Evolutionary conservation across 2,888 invertebrate species (phyloP), one percentile per base, ranked within the genome.

Genomic region (Drosophila niveifrons): DNA sequence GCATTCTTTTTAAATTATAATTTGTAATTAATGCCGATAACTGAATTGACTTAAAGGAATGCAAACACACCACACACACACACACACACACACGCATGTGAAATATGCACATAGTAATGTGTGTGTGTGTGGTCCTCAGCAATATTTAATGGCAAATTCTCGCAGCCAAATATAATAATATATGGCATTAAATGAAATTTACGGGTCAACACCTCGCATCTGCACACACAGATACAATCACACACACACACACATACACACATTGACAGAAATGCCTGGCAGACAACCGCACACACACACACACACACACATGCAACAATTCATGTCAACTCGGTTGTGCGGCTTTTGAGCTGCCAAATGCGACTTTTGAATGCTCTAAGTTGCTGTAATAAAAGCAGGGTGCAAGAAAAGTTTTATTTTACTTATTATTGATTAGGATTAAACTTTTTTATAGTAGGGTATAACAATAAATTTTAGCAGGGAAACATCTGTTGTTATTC

Each of bases 131-230:
- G n/a, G 44, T 46, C 34, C 10, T 46, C 34, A 44, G 62, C 28
- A 69, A 61, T 36, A 39, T 18, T 71, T 59, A 59, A 67, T 64
- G 59, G 64, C 55, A 64, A 72, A 57, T 61, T 62, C 72, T 64
- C 57, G 59, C 58, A 61, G 64, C 18, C 63, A 74, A 69, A 76
- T 76, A 75, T 64, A 56, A 76, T 80, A 78, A 82, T 73, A 64
- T 57, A 85, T 67, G 62, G 65, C 67, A 68, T 72, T 73, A 66
- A 73, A 80, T 76, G 66, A 67, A 79, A 72, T 78, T 84, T 80
- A 67, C 78, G 66, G 72, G 76, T 78, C 76, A 80, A 82, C 88
- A 82, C 82, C 67, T 78, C 53, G 31, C 39, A 52, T 17, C 18
- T 17, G 17, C 52, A 53, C 34, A 56, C 13, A 13, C 44, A 41